These are phyloP conservation scores for Helicoverpa assulta DNA, from an alignment of 2,888 invertebrate genomes.

Conservation along the genomic window DNA sequence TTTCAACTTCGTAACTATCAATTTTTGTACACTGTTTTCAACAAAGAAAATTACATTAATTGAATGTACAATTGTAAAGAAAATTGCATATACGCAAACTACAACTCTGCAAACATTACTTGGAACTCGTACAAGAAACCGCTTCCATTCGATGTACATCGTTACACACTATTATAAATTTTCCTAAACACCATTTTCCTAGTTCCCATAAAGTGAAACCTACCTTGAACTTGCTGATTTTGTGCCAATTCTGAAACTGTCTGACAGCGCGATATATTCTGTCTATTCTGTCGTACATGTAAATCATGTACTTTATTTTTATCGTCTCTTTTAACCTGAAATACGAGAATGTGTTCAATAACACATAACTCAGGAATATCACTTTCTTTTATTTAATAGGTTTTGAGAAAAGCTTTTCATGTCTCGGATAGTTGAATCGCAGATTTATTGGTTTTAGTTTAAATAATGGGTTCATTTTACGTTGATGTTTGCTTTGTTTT, in stretches of 20 bases:
- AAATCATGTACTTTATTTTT: slow-evolving; percentile 68
- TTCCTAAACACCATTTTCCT: not conserved
- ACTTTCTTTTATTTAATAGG: slow-evolving; percentile 15
- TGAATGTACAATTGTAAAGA: too few species aligned
- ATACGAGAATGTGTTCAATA: slow-evolving; percentile 36
- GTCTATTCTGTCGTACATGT: slow-evolving; percentile 61
- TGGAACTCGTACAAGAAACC: not conserved
- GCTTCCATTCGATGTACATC: not conserved
- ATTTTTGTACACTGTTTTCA: too few species aligned
- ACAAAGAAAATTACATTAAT: too few species aligned
- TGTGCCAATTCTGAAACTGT: slow-evolving; percentile 67
- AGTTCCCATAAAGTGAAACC: slow-evolving; percentile 20
- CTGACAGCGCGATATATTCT: slow-evolving; percentile 69
- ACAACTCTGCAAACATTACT: not conserved
- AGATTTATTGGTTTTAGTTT: not conserved
- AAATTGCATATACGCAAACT: too few species aligned
- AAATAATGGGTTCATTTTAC: not conserved
- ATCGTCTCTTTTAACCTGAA: slow-evolving; percentile 66
- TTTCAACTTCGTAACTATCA: too few species aligned
- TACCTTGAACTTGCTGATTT: slow-evolving; percentile 68
- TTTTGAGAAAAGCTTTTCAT: slow-evolving; percentile 9
- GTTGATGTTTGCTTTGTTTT: too few species aligned
- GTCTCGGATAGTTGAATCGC: not conserved
- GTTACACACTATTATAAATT: not conserved
- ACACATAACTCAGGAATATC: slow-evolving; percentile 36